phyloP scores from a whole-genome alignment of 2,113 vertebrate genomes.

The Andinoacara biseriatus region DNA sequence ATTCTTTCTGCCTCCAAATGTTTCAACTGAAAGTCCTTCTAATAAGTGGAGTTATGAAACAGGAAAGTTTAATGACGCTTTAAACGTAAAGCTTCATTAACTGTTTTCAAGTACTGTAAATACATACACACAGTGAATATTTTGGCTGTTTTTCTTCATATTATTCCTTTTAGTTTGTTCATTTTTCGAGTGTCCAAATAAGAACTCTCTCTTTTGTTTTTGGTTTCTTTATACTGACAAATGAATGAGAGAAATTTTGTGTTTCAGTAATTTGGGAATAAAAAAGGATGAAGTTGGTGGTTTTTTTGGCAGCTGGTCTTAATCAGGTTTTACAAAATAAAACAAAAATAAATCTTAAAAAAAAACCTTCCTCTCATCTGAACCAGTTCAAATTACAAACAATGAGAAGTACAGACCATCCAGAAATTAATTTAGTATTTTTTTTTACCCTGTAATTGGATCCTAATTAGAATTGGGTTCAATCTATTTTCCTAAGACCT shows the following conservation, averaged over 20 bases:
- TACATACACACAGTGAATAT: not conserved
- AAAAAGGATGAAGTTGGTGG: not conserved
- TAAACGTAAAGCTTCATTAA: not conserved
- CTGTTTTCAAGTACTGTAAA: not conserved
- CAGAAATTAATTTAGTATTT: slow-evolving; percentile 59
- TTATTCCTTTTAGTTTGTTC: not conserved
- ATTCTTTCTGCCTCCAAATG: not conserved
- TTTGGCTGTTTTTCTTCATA: not conserved
- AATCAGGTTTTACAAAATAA: not conserved
- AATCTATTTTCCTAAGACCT: slow-evolving; percentile 78
- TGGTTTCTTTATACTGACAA: not conserved
- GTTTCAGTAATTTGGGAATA: not conserved
- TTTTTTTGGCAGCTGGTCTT: not conserved
- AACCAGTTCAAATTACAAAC: slow-evolving; percentile 33
- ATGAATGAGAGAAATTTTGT: not conserved
- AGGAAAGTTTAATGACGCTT: not conserved
- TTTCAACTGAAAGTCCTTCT: not conserved
- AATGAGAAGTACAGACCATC: slow-evolving; percentile 20
- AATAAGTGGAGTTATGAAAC: not conserved
- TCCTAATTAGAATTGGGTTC: slow-evolving; percentile 74
- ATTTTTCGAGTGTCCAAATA: not conserved
- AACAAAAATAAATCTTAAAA: not conserved
- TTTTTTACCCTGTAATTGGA: slow-evolving; percentile 59
- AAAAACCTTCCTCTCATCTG: not conserved
- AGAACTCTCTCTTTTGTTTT: not conserved